A percentile compares a stretch with the other conserved stretches of the same genome.
phyloP scores from a whole-genome alignment of 1,140 invertebrate species.

The Drosophila nikananu region DNA sequence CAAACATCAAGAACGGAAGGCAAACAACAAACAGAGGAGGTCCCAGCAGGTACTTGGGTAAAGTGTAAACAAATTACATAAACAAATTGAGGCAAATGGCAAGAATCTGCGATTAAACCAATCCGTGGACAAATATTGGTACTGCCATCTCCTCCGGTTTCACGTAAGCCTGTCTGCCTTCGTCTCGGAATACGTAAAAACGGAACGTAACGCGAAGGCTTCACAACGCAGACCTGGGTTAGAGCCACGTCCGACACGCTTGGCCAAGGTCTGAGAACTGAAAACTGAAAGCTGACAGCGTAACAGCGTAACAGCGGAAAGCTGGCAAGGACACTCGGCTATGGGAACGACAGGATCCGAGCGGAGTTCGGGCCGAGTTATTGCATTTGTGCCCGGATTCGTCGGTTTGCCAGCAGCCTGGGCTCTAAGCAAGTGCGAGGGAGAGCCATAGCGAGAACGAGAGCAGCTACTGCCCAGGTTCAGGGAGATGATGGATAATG shows the following conservation, averaged over 20 bases:
- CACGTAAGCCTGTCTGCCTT: slow-evolving; percentile 34
- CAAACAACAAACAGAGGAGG: slow-evolving; percentile 43
- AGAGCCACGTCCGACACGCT: slow-evolving; percentile 72
- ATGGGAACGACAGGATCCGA: slow-evolving; percentile 39
- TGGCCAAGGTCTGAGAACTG: slow-evolving; percentile 82
- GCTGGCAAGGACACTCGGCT: slow-evolving; percentile 55
- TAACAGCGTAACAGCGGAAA: slow-evolving; percentile 14
- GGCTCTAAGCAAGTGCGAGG: slow-evolving; percentile 39
- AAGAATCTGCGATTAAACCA: slow-evolving; percentile 35
- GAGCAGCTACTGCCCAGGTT: slow-evolving; percentile 9
- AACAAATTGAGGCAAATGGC: slow-evolving; percentile 62
- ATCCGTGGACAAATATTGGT: slow-evolving; percentile 66
- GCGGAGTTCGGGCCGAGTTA: slow-evolving; percentile 27
- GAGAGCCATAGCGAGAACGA: slow-evolving; percentile 31
- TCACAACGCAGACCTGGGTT: slow-evolving; percentile 18
- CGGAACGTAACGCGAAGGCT: slow-evolving; percentile 57
- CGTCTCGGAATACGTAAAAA: slow-evolving; percentile 29
- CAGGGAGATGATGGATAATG: slow-evolving; percentile 41
- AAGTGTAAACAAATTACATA: slow-evolving; percentile 80
- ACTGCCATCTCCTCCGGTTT: slow-evolving; percentile 20
- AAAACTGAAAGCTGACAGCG: slow-evolving; percentile 68
- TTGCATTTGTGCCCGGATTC: slow-evolving; percentile 45
- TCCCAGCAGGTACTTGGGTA: slow-evolving; percentile 18
- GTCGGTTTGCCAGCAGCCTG: slow-evolving; percentile 40
- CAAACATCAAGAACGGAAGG: slow-evolving; percentile 46